phyloP scores from a whole-genome alignment of 2,113 vertebrate species.

The Silurus meridionalis region DNA sequence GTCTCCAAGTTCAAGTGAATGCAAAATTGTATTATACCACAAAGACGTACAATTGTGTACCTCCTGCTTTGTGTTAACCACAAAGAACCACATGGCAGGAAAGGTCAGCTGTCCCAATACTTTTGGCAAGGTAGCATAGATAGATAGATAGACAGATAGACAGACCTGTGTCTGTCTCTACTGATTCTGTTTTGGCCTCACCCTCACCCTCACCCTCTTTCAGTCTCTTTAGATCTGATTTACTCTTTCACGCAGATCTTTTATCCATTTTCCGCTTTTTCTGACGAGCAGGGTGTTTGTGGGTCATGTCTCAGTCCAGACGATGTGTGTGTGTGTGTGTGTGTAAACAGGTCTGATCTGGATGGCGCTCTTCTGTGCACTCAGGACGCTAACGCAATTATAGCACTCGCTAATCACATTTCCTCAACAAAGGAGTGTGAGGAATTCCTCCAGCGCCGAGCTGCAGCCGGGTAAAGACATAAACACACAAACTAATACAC shows the following conservation, averaged over 20 bases:
- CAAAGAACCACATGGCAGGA: no score
- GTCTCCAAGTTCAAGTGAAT: no score
- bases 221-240: background rate
- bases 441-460: conserved; percentile 65
- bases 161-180: no score
- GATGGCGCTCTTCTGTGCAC: conserved; percentile 66
- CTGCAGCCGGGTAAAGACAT: conserved; percentile 70
- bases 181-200: background rate
- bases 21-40: no score
- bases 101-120: no score
- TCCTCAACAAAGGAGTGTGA: conserved; percentile 73
- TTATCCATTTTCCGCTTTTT: background rate
- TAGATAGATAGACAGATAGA: no score
- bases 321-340: conserved; percentile 19
- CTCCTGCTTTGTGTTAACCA: no score
- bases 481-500: conserved; percentile 76
- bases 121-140: no score
- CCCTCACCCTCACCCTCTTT: background rate
- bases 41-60: no score
- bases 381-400: conserved; percentile 79
- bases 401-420: conserved; percentile 77
- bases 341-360: conserved; percentile 77
- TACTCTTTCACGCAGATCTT: background rate
- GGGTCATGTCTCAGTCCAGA: conserved; percentile 3
- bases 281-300: background rate